Conservation (phyloP, 2,888 invertebrate genomes). For the Rotaria magnacalcarata region DNA sequence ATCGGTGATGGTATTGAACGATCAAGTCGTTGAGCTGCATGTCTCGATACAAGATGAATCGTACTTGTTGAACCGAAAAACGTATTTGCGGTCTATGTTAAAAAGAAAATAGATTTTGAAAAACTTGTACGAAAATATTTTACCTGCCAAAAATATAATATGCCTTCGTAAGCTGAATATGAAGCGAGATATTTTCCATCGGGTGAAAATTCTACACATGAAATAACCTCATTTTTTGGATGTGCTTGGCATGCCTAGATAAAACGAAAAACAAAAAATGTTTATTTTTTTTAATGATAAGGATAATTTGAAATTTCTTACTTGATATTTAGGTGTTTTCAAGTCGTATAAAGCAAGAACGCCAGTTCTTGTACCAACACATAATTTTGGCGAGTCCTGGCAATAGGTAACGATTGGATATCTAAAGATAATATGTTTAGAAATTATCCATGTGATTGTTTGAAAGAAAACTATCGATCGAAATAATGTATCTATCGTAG, state of each 20-base stretch:
- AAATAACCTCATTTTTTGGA: constrained; percentile 70
- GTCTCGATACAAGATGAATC: not conserved
- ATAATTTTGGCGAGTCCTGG: constrained; percentile 81
- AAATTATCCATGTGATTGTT: too few species aligned
- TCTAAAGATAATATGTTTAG: constrained; percentile 63
- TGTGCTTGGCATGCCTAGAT: constrained; percentile 81
- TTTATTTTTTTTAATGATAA: not conserved
- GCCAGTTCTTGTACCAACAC: constrained; percentile 87
- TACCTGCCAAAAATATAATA: constrained; percentile 96
- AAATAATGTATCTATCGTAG: too few species aligned
- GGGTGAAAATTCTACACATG: constrained; percentile 84
- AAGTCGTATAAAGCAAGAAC: constrained; percentile 89
- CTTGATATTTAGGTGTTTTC: constrained; percentile 82
- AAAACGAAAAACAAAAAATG: not conserved
- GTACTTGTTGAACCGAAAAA: constrained; percentile 4
- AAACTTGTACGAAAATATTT: constrained; percentile 57
- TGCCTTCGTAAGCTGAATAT: constrained; percentile 85
- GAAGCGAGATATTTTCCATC: constrained; percentile 95
- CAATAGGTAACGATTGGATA: constrained; percentile 73
- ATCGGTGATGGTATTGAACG: not conserved
- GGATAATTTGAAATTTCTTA: constrained; percentile 50
- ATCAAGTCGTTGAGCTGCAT: constrained; percentile 5
- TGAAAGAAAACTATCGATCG: too few species aligned
- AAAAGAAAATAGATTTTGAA: not conserved
- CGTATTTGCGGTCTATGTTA: not conserved